Percentiles rank a stretch among this genome's conserved stretches.
Evolutionary conservation across 2,888 invertebrate species (phyloP).

Genomic region (Clistopyga incitator): DNA sequence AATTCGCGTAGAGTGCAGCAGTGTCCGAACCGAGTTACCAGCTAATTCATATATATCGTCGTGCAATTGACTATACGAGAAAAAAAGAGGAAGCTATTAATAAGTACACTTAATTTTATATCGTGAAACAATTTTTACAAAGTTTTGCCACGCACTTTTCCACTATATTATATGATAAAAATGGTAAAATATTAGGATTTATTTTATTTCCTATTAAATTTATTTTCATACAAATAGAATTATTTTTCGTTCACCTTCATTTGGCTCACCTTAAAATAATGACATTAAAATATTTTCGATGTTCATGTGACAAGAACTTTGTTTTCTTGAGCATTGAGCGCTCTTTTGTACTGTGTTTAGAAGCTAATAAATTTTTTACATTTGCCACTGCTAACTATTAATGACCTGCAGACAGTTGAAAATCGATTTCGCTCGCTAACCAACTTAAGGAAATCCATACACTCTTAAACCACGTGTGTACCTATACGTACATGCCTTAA

Average conservation of each 20-base stretch:
- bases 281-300: too few relatives aligned
- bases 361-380: background rate
- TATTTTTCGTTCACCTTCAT: too few relatives aligned
- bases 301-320: too few relatives aligned
- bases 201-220: too few relatives aligned
- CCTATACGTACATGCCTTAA: too few relatives aligned
- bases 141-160: background rate
- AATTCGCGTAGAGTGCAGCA: conserved; percentile 12
- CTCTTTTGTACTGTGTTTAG: too few relatives aligned
- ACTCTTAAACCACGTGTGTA: background rate
- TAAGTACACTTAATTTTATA: background rate
- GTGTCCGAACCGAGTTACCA: background rate
- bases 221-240: too few relatives aligned
- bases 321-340: too few relatives aligned
- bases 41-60: background rate
- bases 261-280: too few relatives aligned
- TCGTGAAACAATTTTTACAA: background rate
- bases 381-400: background rate
- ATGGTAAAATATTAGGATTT: too few relatives aligned
- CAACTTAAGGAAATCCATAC: background rate
- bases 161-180: background rate
- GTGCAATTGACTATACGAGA: background rate
- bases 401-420: background rate
- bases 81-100: background rate
- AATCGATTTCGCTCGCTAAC: background rate